Percentiles rank a stretch among this genome's conserved stretches.
Evolutionary conservation across 2,113 vertebrate species (phyloP).

Genomic region (Chaetura pelagica): DNA sequence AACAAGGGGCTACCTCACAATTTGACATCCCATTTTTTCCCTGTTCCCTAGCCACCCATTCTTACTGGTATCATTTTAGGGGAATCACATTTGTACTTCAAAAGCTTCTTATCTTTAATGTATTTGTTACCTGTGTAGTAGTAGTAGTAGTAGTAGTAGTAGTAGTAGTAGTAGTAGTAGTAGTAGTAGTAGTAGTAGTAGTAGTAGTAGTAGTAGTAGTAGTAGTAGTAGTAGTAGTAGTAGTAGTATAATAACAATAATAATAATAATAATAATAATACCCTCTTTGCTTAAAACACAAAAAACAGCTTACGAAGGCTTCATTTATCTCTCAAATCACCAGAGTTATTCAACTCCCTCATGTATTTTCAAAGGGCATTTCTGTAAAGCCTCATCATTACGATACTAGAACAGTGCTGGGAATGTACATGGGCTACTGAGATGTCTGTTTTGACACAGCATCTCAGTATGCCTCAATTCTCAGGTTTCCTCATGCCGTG

Average conservation of each 20-base stretch:
- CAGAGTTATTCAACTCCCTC: not conserved
- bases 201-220: too few relatives aligned
- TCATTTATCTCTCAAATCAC: not conserved
- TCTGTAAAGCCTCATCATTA: conserved; percentile 45
- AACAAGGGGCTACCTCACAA: not conserved
- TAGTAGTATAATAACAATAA: too few relatives aligned
- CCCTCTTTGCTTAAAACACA: not conserved
- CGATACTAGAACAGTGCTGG: not conserved
- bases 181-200: too few relatives aligned
- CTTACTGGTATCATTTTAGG: not conserved
- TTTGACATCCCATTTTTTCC: not conserved
- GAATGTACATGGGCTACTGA: not conserved
- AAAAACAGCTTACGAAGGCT: not conserved
- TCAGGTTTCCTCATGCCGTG: not conserved
- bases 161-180: too few relatives aligned
- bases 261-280: too few relatives aligned
- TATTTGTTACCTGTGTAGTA: not conserved
- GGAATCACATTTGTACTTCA: not conserved
- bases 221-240: too few relatives aligned
- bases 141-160: too few relatives aligned
- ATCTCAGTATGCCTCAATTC: not conserved
- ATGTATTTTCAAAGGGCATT: not conserved
- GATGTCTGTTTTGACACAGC: not conserved
- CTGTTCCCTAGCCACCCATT: not conserved
- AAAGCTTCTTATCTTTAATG: not conserved